phyloP scores from a whole-genome alignment of 2,888 invertebrate species.

The Tromatobia lineatoria region DNA sequence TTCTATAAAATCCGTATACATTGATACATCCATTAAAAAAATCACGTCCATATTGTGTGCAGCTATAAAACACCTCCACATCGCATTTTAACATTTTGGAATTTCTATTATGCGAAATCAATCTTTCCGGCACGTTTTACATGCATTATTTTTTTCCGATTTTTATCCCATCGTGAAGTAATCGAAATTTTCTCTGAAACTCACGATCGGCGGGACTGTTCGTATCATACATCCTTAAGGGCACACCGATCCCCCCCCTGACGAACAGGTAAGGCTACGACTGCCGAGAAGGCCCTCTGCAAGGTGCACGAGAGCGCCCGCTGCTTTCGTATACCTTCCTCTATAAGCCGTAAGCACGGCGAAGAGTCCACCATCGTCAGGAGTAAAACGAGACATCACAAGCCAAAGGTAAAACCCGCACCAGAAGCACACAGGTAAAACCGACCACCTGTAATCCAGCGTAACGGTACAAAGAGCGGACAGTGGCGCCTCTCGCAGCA shows the following conservation, averaged over 20 bases:
- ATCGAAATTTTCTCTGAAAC: too few species aligned
- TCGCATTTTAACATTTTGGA: too few species aligned
- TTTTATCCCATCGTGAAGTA: too few species aligned
- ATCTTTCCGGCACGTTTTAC: too few species aligned
- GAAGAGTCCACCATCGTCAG: conserved; percentile 10
- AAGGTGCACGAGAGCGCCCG: conserved; percentile 16
- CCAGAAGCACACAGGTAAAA: conserved; percentile 65
- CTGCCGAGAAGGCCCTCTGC: neutral
- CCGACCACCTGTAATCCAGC: conserved; percentile 79
- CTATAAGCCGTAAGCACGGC: neutral
- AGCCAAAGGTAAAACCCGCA: conserved; percentile 43
- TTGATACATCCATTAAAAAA: too few species aligned
- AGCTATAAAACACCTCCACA: too few species aligned
- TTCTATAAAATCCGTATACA: too few species aligned
- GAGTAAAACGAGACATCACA: conserved; percentile 16
- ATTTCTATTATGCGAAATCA: too few species aligned
- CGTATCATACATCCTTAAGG: conserved; percentile 8
- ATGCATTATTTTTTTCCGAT: too few species aligned
- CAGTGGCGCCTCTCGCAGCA: conserved; percentile 80
- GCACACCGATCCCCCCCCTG: conserved; percentile 1
- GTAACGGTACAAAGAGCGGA: conserved; percentile 82
- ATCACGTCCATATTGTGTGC: too few species aligned
- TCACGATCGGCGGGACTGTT: too few species aligned
- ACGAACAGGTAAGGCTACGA: conserved; percentile 11
- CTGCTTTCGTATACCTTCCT: neutral